A percentile compares a stretch with the other conserved stretches of the same genome.
These are phyloP conservation scores for Lasioglossum calceatum DNA, from an alignment of 2,888 invertebrate genomes.

Conservation along the genomic window DNA sequence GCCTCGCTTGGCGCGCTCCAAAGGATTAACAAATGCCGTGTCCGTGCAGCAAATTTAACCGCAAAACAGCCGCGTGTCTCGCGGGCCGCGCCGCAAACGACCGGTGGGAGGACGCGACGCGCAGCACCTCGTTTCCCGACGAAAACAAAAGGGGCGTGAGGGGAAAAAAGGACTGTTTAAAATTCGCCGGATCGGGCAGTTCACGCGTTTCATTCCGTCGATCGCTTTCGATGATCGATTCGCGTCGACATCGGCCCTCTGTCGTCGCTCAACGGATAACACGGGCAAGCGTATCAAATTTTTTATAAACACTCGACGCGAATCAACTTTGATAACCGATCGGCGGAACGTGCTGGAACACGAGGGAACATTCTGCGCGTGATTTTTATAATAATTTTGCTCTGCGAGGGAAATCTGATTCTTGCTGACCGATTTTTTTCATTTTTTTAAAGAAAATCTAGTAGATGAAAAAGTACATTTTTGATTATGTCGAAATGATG, in stretches of 20 bases:
- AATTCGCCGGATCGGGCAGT: not conserved
- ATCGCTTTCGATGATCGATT: not conserved
- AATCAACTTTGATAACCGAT: not conserved
- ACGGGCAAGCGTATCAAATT: not conserved
- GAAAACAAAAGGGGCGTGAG: not conserved
- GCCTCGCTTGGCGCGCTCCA: not conserved
- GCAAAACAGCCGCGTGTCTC: constrained; percentile 1
- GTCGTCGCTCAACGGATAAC: not conserved
- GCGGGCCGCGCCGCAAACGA: not conserved
- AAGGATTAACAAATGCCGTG: constrained; percentile 36
- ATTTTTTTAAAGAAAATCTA: too few species aligned
- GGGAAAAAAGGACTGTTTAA: not conserved
- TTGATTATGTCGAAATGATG: too few species aligned
- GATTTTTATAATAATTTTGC: not conserved
- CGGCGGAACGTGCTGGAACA: not conserved
- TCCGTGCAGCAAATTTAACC: constrained; percentile 4
- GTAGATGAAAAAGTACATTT: too few species aligned
- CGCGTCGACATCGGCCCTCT: not conserved
- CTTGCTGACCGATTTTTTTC: too few species aligned
- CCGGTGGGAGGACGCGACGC: not conserved
- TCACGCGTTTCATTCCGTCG: not conserved
- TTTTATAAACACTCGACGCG: not conserved
- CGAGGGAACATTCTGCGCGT: not conserved
- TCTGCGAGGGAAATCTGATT: not conserved
- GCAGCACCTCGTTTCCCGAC: not conserved